These are phyloP conservation scores for Podargus strigoides DNA, from an alignment of 2,797 vertebrate genomes.

Conservation along the genomic window DNA sequence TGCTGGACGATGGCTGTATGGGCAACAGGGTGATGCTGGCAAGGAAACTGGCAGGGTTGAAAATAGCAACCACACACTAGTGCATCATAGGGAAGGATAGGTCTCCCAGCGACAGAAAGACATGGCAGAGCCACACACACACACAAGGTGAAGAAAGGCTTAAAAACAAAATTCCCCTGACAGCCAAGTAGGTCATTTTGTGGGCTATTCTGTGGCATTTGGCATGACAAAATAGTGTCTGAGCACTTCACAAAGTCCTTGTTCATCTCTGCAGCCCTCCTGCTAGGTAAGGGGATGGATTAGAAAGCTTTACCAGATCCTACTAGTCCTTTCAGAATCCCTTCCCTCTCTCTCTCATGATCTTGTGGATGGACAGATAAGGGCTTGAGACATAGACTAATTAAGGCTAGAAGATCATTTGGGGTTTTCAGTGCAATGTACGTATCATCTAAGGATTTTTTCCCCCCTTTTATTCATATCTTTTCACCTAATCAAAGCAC, in stretches of 20 bases:
- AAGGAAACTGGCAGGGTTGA: not conserved
- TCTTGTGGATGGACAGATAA: not conserved
- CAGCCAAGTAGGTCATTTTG: not conserved
- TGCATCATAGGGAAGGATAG: fast-evolving
- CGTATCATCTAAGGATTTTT: not conserved
- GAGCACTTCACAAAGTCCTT: not conserved
- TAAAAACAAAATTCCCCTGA: not conserved
- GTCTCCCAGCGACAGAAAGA: not conserved
- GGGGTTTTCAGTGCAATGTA: not conserved
- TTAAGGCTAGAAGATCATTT: not conserved
- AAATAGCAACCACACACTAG: not conserved
- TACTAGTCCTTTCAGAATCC: not conserved
- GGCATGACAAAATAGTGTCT: not conserved
- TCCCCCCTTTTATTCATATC: fast-evolving
- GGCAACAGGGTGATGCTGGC: not conserved
- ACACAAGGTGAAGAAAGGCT: not conserved
- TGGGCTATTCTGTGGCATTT: not conserved
- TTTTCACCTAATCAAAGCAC: not conserved
- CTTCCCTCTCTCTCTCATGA: not conserved
- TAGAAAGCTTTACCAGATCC: not conserved
- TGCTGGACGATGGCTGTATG: fast-evolving
- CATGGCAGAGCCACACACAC: fast-evolving
- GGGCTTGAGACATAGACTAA: not conserved
- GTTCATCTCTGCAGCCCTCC: not conserved
- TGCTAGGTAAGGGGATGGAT: not conserved